Evolutionary conservation across 2,888 invertebrate genomes (phyloP).

Genomic region (Hirtodrosophila histrioides): DNA sequence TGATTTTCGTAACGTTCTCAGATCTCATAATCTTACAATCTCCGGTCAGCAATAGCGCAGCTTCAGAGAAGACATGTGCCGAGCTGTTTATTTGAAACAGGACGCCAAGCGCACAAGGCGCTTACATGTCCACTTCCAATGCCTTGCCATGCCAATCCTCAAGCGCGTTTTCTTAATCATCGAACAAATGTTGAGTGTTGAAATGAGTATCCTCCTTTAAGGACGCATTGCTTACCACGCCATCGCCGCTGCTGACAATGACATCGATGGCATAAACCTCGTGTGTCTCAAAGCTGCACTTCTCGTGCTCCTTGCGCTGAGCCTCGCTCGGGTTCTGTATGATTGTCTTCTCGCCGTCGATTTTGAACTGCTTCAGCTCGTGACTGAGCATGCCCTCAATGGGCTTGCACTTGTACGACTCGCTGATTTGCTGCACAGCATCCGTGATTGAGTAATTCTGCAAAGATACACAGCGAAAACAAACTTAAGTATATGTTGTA

Average conservation of each 20-base stretch:
- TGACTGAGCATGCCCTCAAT: conserved; percentile 98
- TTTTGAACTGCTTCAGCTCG: conserved; percentile 97
- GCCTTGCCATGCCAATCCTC: conserved; percentile 74
- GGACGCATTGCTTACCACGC: conserved; percentile 88
- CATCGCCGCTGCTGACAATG: conserved; percentile 97
- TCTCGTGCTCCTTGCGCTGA: conserved; percentile 98
- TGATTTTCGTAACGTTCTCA: conserved; percentile 76
- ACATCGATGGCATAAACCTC: conserved; percentile 99
- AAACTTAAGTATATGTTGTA: neutral
- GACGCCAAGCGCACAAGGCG: conserved; percentile 41
- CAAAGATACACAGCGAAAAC: conserved; percentile 10
- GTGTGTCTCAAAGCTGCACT: conserved; percentile 96
- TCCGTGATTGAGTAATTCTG: conserved; percentile 96
- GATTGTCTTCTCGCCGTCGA: conserved; percentile 98
- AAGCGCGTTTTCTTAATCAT: conserved; percentile 84
- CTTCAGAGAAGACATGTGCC: conserved; percentile 40
- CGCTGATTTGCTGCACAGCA: conserved; percentile 95
- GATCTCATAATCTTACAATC: conserved; percentile 85
- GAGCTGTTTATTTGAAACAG: conserved; percentile 10
- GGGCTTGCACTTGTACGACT: conserved; percentile 97
- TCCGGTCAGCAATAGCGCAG: conserved; percentile 65
- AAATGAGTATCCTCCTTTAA: neutral
- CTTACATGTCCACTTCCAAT: conserved; percentile 41
- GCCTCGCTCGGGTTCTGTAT: conserved; percentile 99
- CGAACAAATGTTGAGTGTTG: conserved; percentile 55